Evolutionary conservation across 2,797 vertebrate species (phyloP).

Genomic region (Garrulus glandarius): DNA sequence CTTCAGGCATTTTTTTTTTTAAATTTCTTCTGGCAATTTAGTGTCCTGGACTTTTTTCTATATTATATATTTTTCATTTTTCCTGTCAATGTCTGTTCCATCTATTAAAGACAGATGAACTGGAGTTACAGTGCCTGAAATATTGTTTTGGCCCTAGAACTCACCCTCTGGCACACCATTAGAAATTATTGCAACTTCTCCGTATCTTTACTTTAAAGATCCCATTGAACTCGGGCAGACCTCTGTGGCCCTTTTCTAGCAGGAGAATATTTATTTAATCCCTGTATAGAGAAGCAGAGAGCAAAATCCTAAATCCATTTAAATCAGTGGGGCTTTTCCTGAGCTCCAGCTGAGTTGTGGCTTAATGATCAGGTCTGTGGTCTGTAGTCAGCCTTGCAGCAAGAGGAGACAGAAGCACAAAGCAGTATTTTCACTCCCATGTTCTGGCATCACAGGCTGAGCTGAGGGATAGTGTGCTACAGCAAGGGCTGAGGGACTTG

Average conservation of each 20-base stretch:
- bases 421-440: not conserved
- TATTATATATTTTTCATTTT: not conserved
- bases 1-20: not conserved
- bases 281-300: not conserved
- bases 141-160: not conserved
- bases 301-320: not conserved
- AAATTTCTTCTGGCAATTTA: not conserved
- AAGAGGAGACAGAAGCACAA: not conserved
- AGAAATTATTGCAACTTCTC: not conserved
- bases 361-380: not conserved
- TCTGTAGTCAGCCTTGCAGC: not conserved
- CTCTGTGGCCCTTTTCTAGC: not conserved
- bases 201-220: not conserved
- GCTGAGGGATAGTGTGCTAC: not conserved
- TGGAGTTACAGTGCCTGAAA: not conserved
- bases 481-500: not conserved
- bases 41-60: not conserved
- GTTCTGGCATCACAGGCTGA: not conserved
- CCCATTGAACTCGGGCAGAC: not conserved
- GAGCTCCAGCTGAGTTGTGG: not conserved
- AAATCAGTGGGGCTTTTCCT: not conserved
- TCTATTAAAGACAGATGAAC: not conserved
- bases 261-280: not conserved
- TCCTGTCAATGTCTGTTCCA: not conserved
- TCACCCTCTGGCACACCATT: not conserved